A percentile compares a stretch with the other conserved stretches of the same genome.
These are phyloP conservation scores for Cranoglanis bouderius DNA, from an alignment of 2,113 vertebrate species.

Conservation along the genomic window DNA sequence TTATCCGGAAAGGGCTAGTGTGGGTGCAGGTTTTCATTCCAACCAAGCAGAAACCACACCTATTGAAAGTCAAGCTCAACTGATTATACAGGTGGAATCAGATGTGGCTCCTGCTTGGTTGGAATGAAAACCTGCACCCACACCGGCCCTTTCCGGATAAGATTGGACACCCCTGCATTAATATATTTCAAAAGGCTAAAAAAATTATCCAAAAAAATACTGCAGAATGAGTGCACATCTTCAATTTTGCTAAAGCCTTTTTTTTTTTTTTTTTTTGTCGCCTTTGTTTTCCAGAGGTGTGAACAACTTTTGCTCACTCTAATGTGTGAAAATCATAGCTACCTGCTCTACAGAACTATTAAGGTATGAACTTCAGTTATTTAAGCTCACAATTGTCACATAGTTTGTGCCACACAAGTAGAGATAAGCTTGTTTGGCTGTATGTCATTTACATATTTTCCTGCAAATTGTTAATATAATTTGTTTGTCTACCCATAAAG, in stretches of 20 bases:
- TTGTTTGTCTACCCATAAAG: conserved; percentile 29
- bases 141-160: too few relatives aligned
- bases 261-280: neutral
- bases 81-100: too few relatives aligned
- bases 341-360: conserved; percentile 34
- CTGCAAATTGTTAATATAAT: neutral
- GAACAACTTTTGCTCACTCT: conserved; percentile 60
- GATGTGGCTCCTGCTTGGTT: too few relatives aligned
- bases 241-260: neutral
- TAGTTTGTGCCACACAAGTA: neutral
- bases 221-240: too few relatives aligned
- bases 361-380: conserved; percentile 39
- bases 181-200: neutral
- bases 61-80: too few relatives aligned
- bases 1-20: too few relatives aligned
- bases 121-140: too few relatives aligned
- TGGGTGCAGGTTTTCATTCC: too few relatives aligned
- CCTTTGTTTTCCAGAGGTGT: conserved; percentile 55
- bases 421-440: neutral
- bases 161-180: neutral
- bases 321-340: conserved; percentile 52
- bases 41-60: too few relatives aligned
- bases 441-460: neutral
- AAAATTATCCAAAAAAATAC: too few relatives aligned
- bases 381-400: neutral